Percentiles rank a stretch among this genome's conserved stretches.
Evolutionary conservation across 2,888 invertebrate species (phyloP).

Genomic region (Athetis lepigone): DNA sequence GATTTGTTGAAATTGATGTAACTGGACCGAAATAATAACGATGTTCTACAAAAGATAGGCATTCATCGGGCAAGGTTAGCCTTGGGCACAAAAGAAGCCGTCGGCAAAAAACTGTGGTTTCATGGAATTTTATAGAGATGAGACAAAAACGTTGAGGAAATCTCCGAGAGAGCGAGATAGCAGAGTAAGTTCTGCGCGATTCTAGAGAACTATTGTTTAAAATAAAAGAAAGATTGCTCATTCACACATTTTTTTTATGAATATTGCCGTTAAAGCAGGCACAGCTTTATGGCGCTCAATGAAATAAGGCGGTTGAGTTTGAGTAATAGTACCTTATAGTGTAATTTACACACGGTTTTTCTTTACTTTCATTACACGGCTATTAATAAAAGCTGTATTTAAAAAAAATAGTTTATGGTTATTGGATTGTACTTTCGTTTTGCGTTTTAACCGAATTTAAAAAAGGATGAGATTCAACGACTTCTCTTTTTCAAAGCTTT

Average conservation of each 20-base stretch:
- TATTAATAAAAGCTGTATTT: neutral
- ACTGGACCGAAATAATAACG: neutral
- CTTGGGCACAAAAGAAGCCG: conserved; percentile 18
- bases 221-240: conserved; percentile 19
- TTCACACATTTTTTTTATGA: conserved; percentile 3
- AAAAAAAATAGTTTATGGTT: neutral
- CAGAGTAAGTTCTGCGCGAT: conserved; percentile 11
- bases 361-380: neutral
- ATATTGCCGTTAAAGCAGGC: too few species aligned
- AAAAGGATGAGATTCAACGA: too few species aligned
- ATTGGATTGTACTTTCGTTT: too few species aligned
- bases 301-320: neutral
- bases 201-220: conserved; percentile 28
- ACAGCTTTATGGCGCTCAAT: conserved; percentile 18
- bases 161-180: conserved; percentile 23
- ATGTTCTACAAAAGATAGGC: neutral
- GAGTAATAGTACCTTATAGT: neutral
- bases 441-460: too few species aligned
- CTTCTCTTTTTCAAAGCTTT: too few species aligned
- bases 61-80: conserved; percentile 17
- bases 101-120: conserved; percentile 20
- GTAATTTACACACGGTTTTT: neutral
- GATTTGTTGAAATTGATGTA: neutral
- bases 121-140: conserved; percentile 40
- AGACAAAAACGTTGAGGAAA: conserved; percentile 22